phyloP scores from a whole-genome alignment of 2,113 vertebrate genomes.

The Dunckerocampus dactyliophorus region DNA sequence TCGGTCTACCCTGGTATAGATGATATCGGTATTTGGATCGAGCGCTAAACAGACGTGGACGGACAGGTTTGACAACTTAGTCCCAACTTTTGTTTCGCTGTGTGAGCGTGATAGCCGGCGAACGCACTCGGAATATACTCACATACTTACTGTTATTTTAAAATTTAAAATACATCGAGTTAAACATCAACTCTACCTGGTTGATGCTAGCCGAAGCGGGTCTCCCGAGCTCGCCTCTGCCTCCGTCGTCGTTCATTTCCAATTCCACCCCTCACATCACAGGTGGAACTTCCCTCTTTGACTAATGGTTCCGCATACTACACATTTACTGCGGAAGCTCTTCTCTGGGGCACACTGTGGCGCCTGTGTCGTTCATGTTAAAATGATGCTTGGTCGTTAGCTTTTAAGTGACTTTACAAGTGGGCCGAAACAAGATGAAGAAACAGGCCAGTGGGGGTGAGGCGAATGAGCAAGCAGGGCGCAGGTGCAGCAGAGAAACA shows the following conservation, averaged over 20 bases:
- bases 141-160: too few species aligned
- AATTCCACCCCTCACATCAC: constrained; percentile 13
- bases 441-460: constrained; percentile 31
- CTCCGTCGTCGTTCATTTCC: constrained; percentile 63
- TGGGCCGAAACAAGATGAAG: constrained; percentile 34
- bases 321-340: constrained; percentile 15
- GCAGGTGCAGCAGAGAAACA: constrained; percentile 33
- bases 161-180: background rate
- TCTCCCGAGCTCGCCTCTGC: constrained; percentile 41
- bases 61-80: constrained; percentile 53
- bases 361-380: background rate
- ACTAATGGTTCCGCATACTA: constrained; percentile 8
- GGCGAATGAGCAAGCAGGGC: constrained; percentile 16
- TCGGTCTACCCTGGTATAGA: too few species aligned
- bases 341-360: background rate
- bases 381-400: background rate
- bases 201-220: constrained; percentile 9
- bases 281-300: constrained; percentile 17
- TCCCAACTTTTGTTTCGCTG: background rate
- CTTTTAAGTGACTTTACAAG: background rate
- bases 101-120: background rate
- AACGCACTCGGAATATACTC: background rate
- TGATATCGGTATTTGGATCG: too few species aligned
- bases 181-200: constrained; percentile 40
- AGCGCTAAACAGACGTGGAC: constrained; percentile 27